These are phyloP conservation scores for Python bivittatus DNA, from an alignment of 2,113 vertebrate genomes.

Conservation along the genomic window DNA sequence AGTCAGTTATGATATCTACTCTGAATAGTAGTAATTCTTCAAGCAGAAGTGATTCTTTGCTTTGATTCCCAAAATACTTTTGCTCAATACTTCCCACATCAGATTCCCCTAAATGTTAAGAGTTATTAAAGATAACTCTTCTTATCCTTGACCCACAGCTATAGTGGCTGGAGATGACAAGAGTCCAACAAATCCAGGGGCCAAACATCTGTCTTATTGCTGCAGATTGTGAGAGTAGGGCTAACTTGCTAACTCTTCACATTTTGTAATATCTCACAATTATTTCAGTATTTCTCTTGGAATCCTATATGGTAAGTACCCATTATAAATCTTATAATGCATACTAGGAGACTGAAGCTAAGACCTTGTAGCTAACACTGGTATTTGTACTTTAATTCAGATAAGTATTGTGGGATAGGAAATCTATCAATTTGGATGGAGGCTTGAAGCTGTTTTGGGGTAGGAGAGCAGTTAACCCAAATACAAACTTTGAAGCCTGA, in stretches of 20 bases:
- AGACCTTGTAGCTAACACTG: not conserved
- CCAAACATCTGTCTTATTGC: no score
- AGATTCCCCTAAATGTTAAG: no score
- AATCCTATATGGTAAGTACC: not conserved
- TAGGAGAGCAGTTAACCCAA: not conserved
- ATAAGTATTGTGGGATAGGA: not conserved
- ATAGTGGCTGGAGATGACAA: no score
- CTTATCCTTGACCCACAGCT: no score
- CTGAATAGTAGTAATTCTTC: not conserved
- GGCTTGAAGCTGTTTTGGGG: not conserved
- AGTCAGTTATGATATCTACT: not conserved
- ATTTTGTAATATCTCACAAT: not conserved
- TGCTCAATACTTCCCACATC: no score
- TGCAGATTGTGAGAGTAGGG: no score
- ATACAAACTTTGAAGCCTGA: not conserved
- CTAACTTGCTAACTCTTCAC: not conserved
- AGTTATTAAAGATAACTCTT: no score
- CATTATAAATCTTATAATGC: not conserved
- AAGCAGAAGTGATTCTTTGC: not conserved
- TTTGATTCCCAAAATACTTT: no score
- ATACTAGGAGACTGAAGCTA: not conserved
- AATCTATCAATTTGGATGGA: not conserved
- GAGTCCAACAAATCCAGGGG: no score
- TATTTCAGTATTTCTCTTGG: not conserved
- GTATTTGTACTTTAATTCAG: not conserved